A percentile compares a stretch with the other conserved stretches of the same genome.
phyloP scores from a whole-genome alignment of 2,113 vertebrate species.

The Festucalex cinctus region DNA sequence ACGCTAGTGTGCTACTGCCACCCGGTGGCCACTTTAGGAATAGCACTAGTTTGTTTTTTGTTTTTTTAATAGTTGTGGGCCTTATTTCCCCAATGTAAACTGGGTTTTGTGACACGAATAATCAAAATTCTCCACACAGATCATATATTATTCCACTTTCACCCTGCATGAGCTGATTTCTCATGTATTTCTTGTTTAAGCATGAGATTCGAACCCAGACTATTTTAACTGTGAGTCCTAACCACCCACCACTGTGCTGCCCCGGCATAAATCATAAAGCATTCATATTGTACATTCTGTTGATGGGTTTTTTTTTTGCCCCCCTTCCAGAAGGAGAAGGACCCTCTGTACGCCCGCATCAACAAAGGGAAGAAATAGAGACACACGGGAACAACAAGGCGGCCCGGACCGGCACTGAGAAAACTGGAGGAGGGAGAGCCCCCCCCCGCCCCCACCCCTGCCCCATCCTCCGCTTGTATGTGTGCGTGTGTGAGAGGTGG shows the following conservation, averaged over 20 bases:
- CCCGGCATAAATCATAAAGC: no score
- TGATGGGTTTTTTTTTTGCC: conserved; percentile 5
- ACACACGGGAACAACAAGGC: conserved; percentile 51
- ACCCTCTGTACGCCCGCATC: conserved; percentile 95
- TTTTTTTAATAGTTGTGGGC: background rate
- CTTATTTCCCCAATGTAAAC: background rate
- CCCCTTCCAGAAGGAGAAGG: conserved; percentile 78
- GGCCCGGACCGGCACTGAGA: conserved; percentile 62
- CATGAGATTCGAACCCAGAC: background rate
- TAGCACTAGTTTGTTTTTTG: background rate
- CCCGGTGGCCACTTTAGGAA: conserved; percentile 50
- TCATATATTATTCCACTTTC: background rate
- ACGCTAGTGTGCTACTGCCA: conserved; percentile 56
- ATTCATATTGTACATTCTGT: no score
- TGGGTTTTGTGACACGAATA: background rate
- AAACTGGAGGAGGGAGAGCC: conserved; percentile 55
- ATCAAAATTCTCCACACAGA: background rate
- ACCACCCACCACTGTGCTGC: background rate
- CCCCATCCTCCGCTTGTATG: conserved; percentile 3
- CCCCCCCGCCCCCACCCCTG: background rate
- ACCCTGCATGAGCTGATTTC: background rate
- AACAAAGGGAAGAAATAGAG: conserved; percentile 93
- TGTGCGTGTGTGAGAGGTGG: conserved; percentile 26
- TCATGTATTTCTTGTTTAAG: background rate
- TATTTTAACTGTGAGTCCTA: background rate